Evolutionary conservation across 1,140 invertebrate genomes (phyloP).

Genomic region (Frieseomelitta varia): DNA sequence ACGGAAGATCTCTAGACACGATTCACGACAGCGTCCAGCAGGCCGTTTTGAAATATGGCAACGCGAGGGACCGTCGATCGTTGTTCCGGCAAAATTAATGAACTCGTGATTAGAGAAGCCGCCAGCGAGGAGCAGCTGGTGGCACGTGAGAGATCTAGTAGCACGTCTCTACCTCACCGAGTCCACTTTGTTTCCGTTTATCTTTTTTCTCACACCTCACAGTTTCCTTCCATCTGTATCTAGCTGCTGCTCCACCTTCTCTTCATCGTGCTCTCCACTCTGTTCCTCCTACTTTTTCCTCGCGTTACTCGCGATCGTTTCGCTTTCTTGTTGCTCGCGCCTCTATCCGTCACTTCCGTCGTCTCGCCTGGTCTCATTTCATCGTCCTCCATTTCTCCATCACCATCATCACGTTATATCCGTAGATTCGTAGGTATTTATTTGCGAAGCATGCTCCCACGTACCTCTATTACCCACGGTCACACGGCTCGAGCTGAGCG

Average conservation of each 20-base stretch:
- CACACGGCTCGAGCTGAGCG: not conserved
- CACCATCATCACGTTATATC: constrained; percentile 39
- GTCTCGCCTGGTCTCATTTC: constrained; percentile 43
- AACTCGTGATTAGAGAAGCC: constrained; percentile 8
- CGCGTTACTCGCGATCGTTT: constrained; percentile 2
- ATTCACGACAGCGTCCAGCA: constrained; percentile 74
- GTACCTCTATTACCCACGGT: not conserved
- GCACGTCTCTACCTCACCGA: constrained; percentile 67
- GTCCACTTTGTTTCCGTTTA: constrained; percentile 30
- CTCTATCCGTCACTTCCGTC: constrained; percentile 9
- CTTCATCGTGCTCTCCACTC: not conserved
- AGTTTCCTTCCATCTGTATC: constrained; percentile 17
- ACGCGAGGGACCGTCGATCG: constrained; percentile 76
- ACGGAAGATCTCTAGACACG: constrained; percentile 83
- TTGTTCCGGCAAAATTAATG: constrained; percentile 50
- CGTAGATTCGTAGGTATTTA: constrained; percentile 76
- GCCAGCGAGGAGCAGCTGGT: constrained; percentile 3
- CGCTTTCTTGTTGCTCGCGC: constrained; percentile 37
- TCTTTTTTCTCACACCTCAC: constrained; percentile 20
- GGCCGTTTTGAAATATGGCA: constrained; percentile 78
- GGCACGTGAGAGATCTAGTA: constrained; percentile 50
- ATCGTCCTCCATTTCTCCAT: constrained; percentile 22
- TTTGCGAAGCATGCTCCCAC: constrained; percentile 63
- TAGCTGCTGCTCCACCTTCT: not conserved
- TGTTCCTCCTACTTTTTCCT: not conserved